Percentiles rank a stretch among this genome's conserved stretches.
phyloP scores from a whole-genome alignment of 2,797 vertebrate genomes.

The Lutjanus campechanus region DNA sequence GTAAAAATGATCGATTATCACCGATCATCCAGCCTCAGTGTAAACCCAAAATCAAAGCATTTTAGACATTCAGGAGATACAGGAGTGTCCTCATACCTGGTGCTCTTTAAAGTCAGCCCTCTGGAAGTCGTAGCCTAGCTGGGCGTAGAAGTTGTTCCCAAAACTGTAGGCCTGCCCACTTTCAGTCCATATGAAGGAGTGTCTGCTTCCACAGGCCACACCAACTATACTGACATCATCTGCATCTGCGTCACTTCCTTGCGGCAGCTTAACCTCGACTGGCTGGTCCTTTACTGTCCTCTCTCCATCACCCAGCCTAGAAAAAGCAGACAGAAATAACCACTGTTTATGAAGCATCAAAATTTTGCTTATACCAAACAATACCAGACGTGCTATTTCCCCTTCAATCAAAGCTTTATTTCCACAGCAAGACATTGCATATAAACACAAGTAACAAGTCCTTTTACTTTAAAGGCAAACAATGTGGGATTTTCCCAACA shows the following conservation, averaged over 20 bases:
- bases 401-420: no score
- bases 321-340: conserved; percentile 26
- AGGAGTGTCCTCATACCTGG: conserved; percentile 56
- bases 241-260: conserved; percentile 6
- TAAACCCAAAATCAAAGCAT: background rate
- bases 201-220: conserved; percentile 70
- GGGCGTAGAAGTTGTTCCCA: conserved; percentile 76
- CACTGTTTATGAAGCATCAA: no score
- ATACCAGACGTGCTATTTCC: no score
- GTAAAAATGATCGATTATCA: no score
- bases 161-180: conserved; percentile 65
- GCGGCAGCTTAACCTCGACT: conserved; percentile 54
- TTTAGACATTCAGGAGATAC: background rate
- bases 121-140: conserved; percentile 70
- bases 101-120: conserved; percentile 73
- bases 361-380: no score
- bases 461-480: no score
- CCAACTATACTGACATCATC: conserved; percentile 33
- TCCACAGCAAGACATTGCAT: no score
- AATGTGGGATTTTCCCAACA: no score
- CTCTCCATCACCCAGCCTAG: conserved; percentile 65
- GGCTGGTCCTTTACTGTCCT: conserved; percentile 47
- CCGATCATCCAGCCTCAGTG: no score
- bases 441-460: no score
- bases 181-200: conserved; percentile 73